Evolutionary conservation across 2,797 vertebrate species (phyloP), one percentile per base, ranked within the genome.

Genomic region (Pyrocephalus nanus): DNA sequence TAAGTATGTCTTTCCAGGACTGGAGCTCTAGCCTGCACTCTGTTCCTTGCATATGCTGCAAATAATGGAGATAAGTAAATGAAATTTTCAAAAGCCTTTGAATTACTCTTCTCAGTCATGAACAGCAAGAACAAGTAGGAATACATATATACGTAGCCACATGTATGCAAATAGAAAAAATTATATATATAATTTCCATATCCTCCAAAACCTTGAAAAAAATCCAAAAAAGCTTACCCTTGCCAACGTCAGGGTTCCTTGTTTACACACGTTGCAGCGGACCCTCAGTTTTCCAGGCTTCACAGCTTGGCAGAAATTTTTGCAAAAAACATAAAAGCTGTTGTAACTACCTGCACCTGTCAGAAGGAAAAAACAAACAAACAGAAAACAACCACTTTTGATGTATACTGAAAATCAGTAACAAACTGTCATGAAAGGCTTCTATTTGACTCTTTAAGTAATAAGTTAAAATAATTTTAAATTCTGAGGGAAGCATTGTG

Each of bases 301-400:
- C 66, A 99, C 91, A 8, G 97, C 97, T 18, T 93, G 93, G 91
- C 99, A 99, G 67, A 96, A 92, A 42, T 94, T 95, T 95, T 99
- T 99, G 97, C 99, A 99, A 81, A 97, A 99, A 77, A 99, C 98
- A 21, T 98, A 99, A 96, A 99, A 99, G 51, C 98, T 98, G 96
- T 97, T 98, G 97, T 97, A 97, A 66, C 73, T 65, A 50, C 79
- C 78, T 79, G 92, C 86, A 78, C 97, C 98, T 99, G 97, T 89
- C 61, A 87, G 38, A 43, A 73, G 22, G 21, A 53, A 60, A 71
- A 50, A 54, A 96, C 47, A 96, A 92, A 34, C 20, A 79, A 84
- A 80, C 6, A 65, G 45, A 75, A 88, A 9, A 48, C 15, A 65
- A 71, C 1, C 2, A 47, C 11, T 71, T 38, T 43, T 74, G 16